Evolutionary conservation across 2,113 vertebrate species (phyloP), one percentile per base, ranked within the genome.

Genomic region (Brachyhypopomus gauderio): DNA sequence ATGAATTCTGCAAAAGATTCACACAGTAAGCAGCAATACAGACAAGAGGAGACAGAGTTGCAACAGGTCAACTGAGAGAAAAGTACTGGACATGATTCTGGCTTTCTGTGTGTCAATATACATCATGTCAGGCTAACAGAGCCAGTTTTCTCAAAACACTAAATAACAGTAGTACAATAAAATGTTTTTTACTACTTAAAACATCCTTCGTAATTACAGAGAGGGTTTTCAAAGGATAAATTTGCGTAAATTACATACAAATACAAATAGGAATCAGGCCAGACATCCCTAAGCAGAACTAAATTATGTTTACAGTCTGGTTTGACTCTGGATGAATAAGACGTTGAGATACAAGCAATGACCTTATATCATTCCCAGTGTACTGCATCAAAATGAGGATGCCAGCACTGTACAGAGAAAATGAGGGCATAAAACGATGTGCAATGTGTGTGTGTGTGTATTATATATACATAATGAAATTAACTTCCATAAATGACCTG

Each of bases 191-290:
- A 9, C n/a, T n/a, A 12, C 66, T 41, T 22, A 22, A 70, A 41
- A 70, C n/a, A 70, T 14, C 66, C 66, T 11, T 7, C 19, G 30
- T 34, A 41, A 41, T 70, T 70, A 70, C 19, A 4, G 66, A 70
- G 66, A 70, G 66, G 36, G 17, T 20, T 22, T 34, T 70, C 66
- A 41, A 22, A 8, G 66, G 7, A n/a, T 3, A 20, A 22, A 70
- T 20, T 70, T 22, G 36, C n/a, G n/a, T 70, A 70, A 70, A 22
- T 14, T 94, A 48, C 85, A 90, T 74, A 80, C 62, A 30, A 71
- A 22, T 77, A n/a, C n/a, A n/a, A 20, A 52, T 20, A 55, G 27
- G 25, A 62, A 62, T 55, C 55, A 77, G 63, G 70, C 66, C 75
- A 58, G 66, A 60, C 74, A 34, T 63, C 80, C 66, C 60, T 38